Evolutionary conservation across 2,797 vertebrate species (phyloP), one percentile per base, ranked within the genome.

Genomic region (Enoplosus armatus): DNA sequence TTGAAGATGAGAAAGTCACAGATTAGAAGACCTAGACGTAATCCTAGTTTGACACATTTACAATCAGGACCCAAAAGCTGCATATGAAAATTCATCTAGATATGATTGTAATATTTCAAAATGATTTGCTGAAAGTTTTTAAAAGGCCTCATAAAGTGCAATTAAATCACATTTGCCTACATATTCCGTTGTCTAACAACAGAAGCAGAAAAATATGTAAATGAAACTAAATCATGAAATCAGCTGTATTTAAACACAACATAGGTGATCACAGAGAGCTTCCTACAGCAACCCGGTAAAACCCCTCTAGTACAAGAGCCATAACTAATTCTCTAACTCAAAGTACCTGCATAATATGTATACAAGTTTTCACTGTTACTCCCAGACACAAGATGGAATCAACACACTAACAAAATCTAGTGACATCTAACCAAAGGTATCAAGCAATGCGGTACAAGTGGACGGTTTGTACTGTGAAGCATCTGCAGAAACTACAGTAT

Each of bases 291-390:
- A n/a, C n/a, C n/a, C n/a, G n/a, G n/a, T n/a, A n/a, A n/a, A n/a
- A n/a, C n/a, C n/a, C n/a, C n/a, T n/a, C n/a, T 62, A 33, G 31
- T 33, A n/a, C n/a, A 41, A 62, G 29, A 27, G 27, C 20, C 35
- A 31, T 24, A 16, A 61, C 12, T 7, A 27, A 33, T 73, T 77
- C 54, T 56, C n/a, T n/a, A n/a, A n/a, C n/a, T n/a, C n/a, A n/a
- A n/a, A n/a, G n/a, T n/a, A n/a, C n/a, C n/a, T n/a, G n/a, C n/a
- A n/a, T n/a, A n/a, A n/a, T n/a, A n/a, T n/a, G n/a, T n/a, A n/a
- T n/a, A n/a, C n/a, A n/a, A n/a, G n/a, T n/a, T n/a, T n/a, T n/a
- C n/a, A n/a, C n/a, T n/a, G n/a, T n/a, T n/a, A n/a, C n/a, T n/a
- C n/a, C n/a, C n/a, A n/a, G n/a, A n/a, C n/a, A n/a, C n/a, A n/a